A percentile compares a stretch with the other conserved stretches of the same genome.
Conservation (phyloP, 2,888 invertebrate genomes). For the Drosophila picticornis region DNA sequence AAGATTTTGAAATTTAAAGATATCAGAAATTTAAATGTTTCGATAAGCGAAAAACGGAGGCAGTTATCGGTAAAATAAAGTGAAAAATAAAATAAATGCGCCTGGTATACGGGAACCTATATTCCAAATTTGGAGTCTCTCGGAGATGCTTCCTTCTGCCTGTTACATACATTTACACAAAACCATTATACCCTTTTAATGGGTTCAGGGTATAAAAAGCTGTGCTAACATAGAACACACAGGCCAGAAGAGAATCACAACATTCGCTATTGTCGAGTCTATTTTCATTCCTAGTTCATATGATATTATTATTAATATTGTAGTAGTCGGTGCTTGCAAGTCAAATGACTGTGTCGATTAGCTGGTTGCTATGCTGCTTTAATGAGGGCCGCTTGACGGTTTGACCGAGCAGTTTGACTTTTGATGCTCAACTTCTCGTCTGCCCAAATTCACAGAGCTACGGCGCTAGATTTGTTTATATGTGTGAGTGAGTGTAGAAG, state of each 20-base stretch:
- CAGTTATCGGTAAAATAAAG: too few relatives aligned
- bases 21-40: too few relatives aligned
- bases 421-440: slow-evolving; percentile 27
- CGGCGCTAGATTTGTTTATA: slow-evolving; percentile 1
- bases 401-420: slow-evolving; percentile 35
- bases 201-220: background rate
- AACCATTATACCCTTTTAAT: too few relatives aligned
- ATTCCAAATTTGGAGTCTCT: too few relatives aligned
- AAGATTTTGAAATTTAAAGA: too few relatives aligned
- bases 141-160: too few relatives aligned
- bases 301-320: background rate
- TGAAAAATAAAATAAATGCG: too few relatives aligned
- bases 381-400: slow-evolving; percentile 23
- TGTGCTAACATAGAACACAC: background rate
- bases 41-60: too few relatives aligned
- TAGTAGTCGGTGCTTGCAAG: slow-evolving; percentile 8
- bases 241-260: background rate
- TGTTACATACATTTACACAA: too few relatives aligned
- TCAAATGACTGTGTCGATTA: slow-evolving; percentile 26
- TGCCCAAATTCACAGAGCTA: slow-evolving; percentile 10
- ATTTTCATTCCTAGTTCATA: background rate
- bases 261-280: background rate
- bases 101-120: too few relatives aligned
- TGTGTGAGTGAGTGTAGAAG: slow-evolving; percentile 14
- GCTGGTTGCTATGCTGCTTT: slow-evolving; percentile 1